Evolutionary conservation across 2,888 invertebrate species (phyloP).

Genomic region (Synanthedon andrenaeformis): DNA sequence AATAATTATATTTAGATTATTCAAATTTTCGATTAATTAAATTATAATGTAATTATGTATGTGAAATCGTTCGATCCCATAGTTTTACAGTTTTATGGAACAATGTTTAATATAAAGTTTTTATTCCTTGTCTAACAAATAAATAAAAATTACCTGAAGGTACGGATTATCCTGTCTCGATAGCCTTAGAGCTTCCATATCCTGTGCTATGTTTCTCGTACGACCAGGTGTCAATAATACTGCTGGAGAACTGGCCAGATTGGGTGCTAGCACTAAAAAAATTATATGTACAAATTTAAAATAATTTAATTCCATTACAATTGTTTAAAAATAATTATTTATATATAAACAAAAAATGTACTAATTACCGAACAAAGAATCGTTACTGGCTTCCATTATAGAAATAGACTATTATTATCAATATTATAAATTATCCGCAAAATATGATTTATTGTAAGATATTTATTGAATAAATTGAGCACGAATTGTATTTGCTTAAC

Average conservation of each 20-base stretch:
- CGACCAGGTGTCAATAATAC: constrained; percentile 79
- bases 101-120: no score
- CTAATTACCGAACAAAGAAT: constrained; percentile 49
- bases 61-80: no score
- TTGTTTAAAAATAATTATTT: no score
- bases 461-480: not conserved
- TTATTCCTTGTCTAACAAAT: no score
- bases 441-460: not conserved
- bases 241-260: constrained; percentile 60
- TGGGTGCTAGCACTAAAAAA: constrained; percentile 40
- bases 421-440: not conserved
- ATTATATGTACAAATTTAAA: constrained; percentile 11
- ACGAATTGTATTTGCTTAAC: not conserved
- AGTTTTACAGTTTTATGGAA: no score
- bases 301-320: not conserved
- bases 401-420: not conserved
- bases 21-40: no score
- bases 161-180: constrained; percentile 89
- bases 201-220: constrained; percentile 83
- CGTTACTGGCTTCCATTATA: constrained; percentile 51
- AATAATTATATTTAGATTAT: no score
- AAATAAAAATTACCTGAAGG: constrained; percentile 69
- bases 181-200: constrained; percentile 84
- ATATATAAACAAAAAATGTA: not conserved
- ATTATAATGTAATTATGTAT: no score